Percentiles rank a stretch among this genome's conserved stretches.
These are phyloP conservation scores for Myotis brandtii DNA, from an alignment of 2,113 vertebrate species.

Conservation along the genomic window DNA sequence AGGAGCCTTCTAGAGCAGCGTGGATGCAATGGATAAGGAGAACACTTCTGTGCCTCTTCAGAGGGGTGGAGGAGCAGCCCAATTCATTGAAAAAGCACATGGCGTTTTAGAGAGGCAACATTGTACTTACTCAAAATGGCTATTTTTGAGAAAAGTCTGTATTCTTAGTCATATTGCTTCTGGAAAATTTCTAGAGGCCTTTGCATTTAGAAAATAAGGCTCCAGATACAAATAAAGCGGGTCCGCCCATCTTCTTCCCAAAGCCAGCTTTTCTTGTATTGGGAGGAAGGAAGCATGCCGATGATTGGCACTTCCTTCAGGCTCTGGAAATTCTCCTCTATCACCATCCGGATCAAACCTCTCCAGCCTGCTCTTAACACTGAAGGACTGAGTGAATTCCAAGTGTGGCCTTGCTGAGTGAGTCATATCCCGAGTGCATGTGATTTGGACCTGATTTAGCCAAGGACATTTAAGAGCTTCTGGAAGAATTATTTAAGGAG, in stretches of 20 bases:
- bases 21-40: neutral
- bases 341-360: neutral
- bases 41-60: neutral
- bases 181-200: conserved; percentile 14
- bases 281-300: conserved; percentile 15
- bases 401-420: conserved; percentile 62
- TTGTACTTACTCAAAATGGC: neutral
- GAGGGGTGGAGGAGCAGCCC: neutral
- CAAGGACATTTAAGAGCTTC: conserved; percentile 61
- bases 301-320: neutral
- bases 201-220: neutral
- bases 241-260: neutral
- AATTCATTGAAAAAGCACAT: neutral
- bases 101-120: neutral
- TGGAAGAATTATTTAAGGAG: conserved; percentile 62
- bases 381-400: conserved; percentile 57
- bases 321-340: conserved; percentile 10
- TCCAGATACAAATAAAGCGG: neutral
- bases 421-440: conserved; percentile 48
- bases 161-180: neutral
- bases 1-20: neutral
- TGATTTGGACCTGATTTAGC: conserved; percentile 29
- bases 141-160: neutral
- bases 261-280: neutral
- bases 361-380: neutral